These are phyloP conservation scores for Sorex araneus DNA, from an alignment of 2,113 vertebrate species.

Conservation along the genomic window DNA sequence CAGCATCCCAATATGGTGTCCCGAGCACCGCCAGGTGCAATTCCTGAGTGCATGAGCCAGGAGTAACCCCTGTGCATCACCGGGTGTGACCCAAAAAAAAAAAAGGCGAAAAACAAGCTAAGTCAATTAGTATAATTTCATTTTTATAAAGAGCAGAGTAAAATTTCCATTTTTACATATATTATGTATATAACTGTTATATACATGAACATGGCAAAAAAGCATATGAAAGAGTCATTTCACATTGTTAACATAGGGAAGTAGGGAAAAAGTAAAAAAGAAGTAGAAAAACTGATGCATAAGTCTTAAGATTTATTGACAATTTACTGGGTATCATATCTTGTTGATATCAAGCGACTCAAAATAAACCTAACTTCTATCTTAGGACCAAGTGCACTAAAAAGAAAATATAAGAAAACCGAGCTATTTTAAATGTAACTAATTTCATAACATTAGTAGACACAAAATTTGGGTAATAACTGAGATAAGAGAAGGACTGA, in stretches of 20 bases:
- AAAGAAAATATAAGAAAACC: constrained; percentile 15
- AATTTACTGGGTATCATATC: neutral
- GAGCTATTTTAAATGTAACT: neutral
- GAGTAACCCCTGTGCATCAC: no score
- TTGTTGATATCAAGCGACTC: neutral
- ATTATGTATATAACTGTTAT: neutral
- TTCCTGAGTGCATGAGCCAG: no score
- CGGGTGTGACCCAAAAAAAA: no score
- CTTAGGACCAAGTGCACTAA: neutral
- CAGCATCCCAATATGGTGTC: no score
- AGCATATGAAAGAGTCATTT: neutral
- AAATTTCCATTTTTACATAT: neutral
- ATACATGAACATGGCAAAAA: neutral
- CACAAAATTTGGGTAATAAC: neutral
- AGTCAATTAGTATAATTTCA: neutral
- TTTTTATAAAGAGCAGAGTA: constrained; percentile 29
- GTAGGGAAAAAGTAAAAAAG: neutral
- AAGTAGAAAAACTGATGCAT: neutral
- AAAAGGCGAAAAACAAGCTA: neutral
- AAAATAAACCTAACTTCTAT: neutral
- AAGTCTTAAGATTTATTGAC: neutral
- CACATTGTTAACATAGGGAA: neutral
- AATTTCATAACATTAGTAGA: neutral
- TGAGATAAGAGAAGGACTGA: neutral
- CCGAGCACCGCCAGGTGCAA: no score